Conservation (phyloP, 2,888 invertebrate species). For the Eupithecia abbreviata region DNA sequence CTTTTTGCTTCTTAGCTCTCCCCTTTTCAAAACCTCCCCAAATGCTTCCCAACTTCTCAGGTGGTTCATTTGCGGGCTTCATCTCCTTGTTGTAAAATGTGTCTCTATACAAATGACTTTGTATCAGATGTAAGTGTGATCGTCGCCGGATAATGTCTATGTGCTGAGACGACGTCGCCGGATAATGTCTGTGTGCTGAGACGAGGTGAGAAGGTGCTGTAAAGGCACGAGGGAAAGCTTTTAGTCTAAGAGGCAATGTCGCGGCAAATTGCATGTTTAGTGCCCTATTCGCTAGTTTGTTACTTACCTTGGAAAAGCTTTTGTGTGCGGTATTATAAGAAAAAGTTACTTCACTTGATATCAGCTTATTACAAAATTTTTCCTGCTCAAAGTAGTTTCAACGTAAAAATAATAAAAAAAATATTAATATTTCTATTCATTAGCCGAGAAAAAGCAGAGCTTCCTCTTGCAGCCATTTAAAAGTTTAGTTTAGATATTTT, state of each 20-base stretch:
- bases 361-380: not conserved
- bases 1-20: not conserved
- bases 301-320: not conserved
- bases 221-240: constrained; percentile 5
- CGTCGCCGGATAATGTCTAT: not conserved
- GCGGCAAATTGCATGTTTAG: not conserved
- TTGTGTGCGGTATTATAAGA: not conserved
- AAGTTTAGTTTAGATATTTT: not conserved
- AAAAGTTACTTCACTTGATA: not conserved
- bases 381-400: not conserved
- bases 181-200: not conserved
- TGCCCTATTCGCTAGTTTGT: not conserved
- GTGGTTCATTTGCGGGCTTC: not conserved
- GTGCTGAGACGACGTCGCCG: not conserved
- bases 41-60: not conserved
- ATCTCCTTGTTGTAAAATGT: not conserved
- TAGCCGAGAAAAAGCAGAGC: not conserved
- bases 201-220: not conserved
- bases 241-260: constrained; percentile 7
- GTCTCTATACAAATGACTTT: not conserved
- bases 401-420: not conserved
- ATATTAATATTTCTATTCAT: not conserved
- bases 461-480: not conserved
- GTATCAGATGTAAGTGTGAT: not conserved
- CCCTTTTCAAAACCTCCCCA: not conserved